Conservation (phyloP, 2,113 vertebrate genomes). For the Saccopteryx bilineata region DNA sequence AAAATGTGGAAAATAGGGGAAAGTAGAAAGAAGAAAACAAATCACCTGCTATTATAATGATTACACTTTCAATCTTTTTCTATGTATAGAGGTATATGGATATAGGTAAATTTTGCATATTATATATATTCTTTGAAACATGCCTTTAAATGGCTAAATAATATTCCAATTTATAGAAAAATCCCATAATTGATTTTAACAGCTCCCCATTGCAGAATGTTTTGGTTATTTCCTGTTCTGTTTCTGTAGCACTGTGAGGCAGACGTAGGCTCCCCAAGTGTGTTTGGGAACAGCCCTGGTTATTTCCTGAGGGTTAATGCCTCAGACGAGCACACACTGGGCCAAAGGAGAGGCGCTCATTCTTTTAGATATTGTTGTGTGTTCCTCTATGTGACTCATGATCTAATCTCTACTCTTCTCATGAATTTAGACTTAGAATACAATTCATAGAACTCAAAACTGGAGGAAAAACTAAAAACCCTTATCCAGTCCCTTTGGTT, state of each 20-base stretch:
- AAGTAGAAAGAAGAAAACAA: not conserved
- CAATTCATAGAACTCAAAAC: slow-evolving; percentile 1
- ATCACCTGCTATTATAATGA: not conserved
- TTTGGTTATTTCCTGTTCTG: not conserved
- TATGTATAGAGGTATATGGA: not conserved
- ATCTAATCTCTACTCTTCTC: not conserved
- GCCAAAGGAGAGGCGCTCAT: not conserved
- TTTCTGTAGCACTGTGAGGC: not conserved
- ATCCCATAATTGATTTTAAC: not conserved
- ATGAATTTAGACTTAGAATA: slow-evolving; percentile 36
- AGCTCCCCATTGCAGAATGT: not conserved
- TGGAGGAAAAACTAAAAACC: not conserved
- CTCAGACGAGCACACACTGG: not conserved
- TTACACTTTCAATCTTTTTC: not conserved
- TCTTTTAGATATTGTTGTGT: not conserved
- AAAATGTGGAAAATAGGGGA: slow-evolving; percentile 40
- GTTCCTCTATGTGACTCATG: not conserved
- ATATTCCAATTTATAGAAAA: not conserved
- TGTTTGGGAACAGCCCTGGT: not conserved
- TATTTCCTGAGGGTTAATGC: not conserved
- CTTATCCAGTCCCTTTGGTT: not conserved
- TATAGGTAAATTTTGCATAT: not conserved
- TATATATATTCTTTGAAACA: not conserved
- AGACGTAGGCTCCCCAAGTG: not conserved
- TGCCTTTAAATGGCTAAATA: slow-evolving; percentile 2